Percentiles rank a stretch among this genome's conserved stretches.
phyloP scores from a whole-genome alignment of 2,888 invertebrate species.

The Tenthredo distinguenda region DNA sequence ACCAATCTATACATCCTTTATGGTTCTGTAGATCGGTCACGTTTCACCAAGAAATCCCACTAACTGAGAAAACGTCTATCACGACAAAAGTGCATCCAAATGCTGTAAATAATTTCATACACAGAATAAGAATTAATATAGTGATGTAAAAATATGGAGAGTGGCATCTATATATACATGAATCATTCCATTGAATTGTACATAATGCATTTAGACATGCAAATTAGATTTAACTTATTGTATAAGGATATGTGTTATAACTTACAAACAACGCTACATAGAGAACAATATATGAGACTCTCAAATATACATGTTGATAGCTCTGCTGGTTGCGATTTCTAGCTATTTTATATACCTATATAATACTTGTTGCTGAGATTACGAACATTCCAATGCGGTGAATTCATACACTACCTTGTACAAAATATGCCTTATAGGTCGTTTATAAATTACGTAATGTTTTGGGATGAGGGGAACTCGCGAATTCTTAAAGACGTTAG shows the following conservation, averaged over 20 bases:
- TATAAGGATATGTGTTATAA: neutral
- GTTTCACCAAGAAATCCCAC: no score
- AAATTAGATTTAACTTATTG: neutral
- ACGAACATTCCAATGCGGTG: neutral
- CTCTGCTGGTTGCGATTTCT: neutral
- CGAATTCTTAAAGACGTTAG: neutral
- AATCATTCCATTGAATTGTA: neutral
- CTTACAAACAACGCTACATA: neutral
- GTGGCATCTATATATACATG: neutral
- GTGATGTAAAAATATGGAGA: neutral
- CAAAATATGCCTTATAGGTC: neutral
- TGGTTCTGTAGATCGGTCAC: neutral
- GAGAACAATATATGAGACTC: neutral
- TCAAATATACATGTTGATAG: neutral
- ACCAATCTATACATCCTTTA: neutral
- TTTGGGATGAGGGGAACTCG: neutral
- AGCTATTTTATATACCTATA: neutral
- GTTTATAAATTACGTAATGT: neutral
- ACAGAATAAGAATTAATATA: neutral
- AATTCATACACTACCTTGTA: neutral
- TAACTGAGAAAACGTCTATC: neutral
- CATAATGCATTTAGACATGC: neutral
- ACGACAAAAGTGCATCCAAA: neutral
- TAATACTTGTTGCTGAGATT: neutral
- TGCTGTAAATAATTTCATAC: neutral